A percentile compares a stretch with the other conserved stretches of the same genome.
Evolutionary conservation across 1,140 invertebrate species (phyloP).

Genomic region (Eumeta japonica): DNA sequence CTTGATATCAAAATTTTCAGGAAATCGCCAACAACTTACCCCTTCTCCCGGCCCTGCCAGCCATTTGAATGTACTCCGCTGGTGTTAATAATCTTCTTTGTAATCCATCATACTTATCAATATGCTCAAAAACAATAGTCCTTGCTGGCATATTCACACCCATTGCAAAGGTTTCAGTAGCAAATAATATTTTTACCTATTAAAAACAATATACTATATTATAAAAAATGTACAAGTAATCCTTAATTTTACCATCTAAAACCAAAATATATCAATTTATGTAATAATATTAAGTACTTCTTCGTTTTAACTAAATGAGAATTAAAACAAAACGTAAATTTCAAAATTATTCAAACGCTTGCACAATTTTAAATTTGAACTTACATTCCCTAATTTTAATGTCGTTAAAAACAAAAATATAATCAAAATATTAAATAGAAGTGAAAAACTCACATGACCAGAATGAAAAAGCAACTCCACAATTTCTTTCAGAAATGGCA

Average conservation of each 20-base stretch:
- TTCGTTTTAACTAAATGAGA: conserved; percentile 52
- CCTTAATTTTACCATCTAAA: conserved; percentile 1
- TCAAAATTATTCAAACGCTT: no score
- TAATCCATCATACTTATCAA: conserved; percentile 97
- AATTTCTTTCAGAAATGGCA: conserved; percentile 98
- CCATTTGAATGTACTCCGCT: conserved; percentile 99
- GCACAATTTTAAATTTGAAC: no score
- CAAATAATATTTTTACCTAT: conserved; percentile 78
- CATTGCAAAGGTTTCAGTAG: conserved; percentile 99
- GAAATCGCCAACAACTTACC: conserved; percentile 59
- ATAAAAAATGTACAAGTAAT: conserved; percentile 1
- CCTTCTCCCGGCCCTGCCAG: conserved; percentile 93
- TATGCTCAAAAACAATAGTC: conserved; percentile 94
- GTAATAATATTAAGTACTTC: conserved; percentile 2
- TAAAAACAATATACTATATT: conserved; percentile 7
- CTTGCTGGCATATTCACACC: conserved; percentile 99
- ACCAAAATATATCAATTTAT: background rate
- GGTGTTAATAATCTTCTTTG: conserved; percentile 92
- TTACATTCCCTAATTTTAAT: background rate
- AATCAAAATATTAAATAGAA: conserved; percentile 33
- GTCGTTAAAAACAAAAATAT: no score
- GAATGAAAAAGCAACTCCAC: conserved; percentile 98
- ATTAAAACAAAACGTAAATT: no score
- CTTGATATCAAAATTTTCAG: no score
- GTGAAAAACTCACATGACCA: conserved; percentile 93